Evolutionary conservation across 2,113 vertebrate genomes (phyloP).

Genomic region (Neodontobutis hainanensis): DNA sequence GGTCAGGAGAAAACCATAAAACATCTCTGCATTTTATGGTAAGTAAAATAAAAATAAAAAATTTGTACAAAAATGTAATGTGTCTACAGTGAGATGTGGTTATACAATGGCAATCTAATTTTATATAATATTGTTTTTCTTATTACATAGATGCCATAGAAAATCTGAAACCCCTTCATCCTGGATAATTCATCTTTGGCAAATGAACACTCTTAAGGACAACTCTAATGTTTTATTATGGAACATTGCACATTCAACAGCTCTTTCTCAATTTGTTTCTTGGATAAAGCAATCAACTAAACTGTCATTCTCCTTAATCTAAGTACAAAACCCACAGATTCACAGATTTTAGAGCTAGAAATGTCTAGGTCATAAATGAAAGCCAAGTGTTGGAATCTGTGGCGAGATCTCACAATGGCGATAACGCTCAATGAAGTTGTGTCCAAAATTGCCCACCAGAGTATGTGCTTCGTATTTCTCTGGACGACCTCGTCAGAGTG

Average conservation of each 20-base stretch:
- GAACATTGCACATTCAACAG: not conserved
- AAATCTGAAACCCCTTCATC: conserved; percentile 26
- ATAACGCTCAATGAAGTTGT: conserved; percentile 13
- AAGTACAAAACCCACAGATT: conserved; percentile 23
- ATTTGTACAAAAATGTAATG: not conserved
- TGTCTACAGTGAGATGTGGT: no score
- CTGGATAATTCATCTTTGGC: conserved; percentile 27
- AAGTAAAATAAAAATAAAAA: conserved; percentile 11
- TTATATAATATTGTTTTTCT: not conserved
- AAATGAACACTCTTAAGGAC: conserved; percentile 21
- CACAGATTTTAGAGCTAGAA: conserved; percentile 12
- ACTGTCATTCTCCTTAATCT: conserved; percentile 41
- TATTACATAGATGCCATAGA: conserved; percentile 30
- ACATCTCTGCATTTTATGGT: conserved; percentile 31
- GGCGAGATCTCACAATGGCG: conserved; percentile 14
- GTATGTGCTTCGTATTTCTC: conserved; percentile 29
- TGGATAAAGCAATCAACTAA: conserved; percentile 23
- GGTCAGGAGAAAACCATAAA: conserved; percentile 84
- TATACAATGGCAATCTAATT: no score
- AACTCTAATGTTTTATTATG: conserved; percentile 12
- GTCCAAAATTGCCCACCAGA: conserved; percentile 7
- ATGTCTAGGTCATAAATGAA: conserved; percentile 13
- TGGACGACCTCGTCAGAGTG: not conserved
- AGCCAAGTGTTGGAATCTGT: not conserved
- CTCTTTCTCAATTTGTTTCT: conserved; percentile 16